Conservation (phyloP, 1,140 invertebrate species). For the Eriosoma lanigerum region DNA sequence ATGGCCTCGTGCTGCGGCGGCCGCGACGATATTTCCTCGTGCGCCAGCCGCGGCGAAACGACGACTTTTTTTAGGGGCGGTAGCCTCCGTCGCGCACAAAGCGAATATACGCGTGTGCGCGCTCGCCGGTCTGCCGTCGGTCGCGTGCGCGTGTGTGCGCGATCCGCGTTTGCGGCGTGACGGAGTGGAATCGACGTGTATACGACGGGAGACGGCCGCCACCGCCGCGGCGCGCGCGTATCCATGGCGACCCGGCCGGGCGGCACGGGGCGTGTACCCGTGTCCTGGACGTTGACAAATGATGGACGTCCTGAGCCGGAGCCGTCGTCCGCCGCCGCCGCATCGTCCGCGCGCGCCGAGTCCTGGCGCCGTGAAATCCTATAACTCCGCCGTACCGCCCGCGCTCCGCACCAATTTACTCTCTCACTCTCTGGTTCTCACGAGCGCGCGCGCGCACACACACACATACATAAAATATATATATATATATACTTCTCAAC, state of each 20-base stretch:
- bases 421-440: not conserved
- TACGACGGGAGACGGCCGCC: not conserved
- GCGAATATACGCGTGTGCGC: slow-evolving; percentile 18
- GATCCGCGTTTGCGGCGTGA: slow-evolving; percentile 17
- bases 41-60: too few relatives aligned
- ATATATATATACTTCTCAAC: not conserved
- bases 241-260: slow-evolving; percentile 23
- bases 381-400: not conserved
- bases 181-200: slow-evolving; percentile 36
- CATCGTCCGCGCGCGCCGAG: not conserved
- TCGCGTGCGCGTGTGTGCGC: not conserved
- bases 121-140: not conserved
- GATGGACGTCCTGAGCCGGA: slow-evolving; percentile 44
- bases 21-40: too few relatives aligned
- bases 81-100: not conserved
- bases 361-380: slow-evolving; percentile 35
- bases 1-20: too few relatives aligned
- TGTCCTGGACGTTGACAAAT: slow-evolving; percentile 45
- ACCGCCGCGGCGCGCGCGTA: slow-evolving; percentile 25
- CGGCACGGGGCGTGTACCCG: slow-evolving; percentile 39
- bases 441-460: not conserved
- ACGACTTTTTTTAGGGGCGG: slow-evolving; percentile 17
- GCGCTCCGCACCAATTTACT: not conserved
- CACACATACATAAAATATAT: slow-evolving; percentile 13
- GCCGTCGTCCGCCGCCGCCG: slow-evolving; percentile 26